These are phyloP conservation scores for Emydocephalus ijimae DNA, from an alignment of 2,113 vertebrate genomes.

Conservation along the genomic window DNA sequence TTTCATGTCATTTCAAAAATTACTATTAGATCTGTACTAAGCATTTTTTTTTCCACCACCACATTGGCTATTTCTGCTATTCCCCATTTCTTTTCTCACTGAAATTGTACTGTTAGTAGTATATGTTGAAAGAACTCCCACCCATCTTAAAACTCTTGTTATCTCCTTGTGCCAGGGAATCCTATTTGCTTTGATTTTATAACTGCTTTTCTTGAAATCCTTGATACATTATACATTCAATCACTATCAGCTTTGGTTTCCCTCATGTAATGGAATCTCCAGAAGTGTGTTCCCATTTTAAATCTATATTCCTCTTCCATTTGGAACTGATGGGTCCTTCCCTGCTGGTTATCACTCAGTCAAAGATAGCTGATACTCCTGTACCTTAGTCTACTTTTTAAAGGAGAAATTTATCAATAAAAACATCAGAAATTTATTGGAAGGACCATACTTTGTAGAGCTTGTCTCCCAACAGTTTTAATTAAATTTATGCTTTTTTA, in stretches of 20 bases:
- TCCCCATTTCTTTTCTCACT: background rate
- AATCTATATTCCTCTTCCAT: background rate
- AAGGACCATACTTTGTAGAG: background rate
- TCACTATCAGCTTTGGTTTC: background rate
- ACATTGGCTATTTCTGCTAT: background rate
- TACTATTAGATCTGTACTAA: background rate
- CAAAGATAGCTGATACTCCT: background rate
- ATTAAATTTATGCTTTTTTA: background rate
- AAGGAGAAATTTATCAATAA: background rate
- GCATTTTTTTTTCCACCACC: background rate
- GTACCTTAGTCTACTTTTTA: background rate
- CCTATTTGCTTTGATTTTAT: background rate
- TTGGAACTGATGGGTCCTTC: background rate
- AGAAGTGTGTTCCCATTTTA: background rate
- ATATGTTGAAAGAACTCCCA: background rate
- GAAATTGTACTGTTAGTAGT: background rate
- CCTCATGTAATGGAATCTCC: background rate
- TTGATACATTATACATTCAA: background rate
- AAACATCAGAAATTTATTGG: background rate
- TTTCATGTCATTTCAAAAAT: background rate
- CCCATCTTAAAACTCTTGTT: background rate
- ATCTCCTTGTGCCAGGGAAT: background rate
- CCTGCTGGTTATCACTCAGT: background rate
- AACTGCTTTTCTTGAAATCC: background rate
- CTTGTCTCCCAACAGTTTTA: background rate